Percentiles rank a stretch among this genome's conserved stretches.
phyloP scores from a whole-genome alignment of 2,113 vertebrate genomes.

The Apodemus sylvaticus region DNA sequence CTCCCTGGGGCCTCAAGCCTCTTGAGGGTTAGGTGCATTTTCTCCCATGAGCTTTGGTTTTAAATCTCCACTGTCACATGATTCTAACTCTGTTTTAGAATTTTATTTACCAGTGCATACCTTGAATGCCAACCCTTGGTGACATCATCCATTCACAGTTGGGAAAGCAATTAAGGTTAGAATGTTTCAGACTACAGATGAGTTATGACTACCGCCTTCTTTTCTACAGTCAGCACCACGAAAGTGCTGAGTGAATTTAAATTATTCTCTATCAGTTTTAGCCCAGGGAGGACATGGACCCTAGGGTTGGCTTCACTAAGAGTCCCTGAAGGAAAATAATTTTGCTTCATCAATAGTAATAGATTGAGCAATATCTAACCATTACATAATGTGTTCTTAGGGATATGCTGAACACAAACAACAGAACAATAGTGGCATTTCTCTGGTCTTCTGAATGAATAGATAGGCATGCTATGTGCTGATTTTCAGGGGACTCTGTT shows the following conservation, averaged over 20 bases:
- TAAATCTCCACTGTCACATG: neutral
- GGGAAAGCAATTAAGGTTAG: constrained; percentile 59
- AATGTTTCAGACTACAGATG: constrained; percentile 55
- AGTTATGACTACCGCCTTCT: constrained; percentile 42
- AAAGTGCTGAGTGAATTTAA: constrained; percentile 57
- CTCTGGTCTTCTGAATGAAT: neutral
- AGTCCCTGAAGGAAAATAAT: constrained; percentile 56
- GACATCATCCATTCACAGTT: constrained; percentile 40
- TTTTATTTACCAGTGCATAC: neutral
- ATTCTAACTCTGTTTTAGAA: neutral
- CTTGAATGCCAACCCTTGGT: constrained; percentile 9
- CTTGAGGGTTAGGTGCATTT: no score
- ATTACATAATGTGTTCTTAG: neutral
- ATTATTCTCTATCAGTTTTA: constrained; percentile 64
- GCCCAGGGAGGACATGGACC: neutral
- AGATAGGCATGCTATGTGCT: neutral
- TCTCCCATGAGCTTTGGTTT: neutral
- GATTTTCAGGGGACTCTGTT: neutral
- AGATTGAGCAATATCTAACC: neutral
- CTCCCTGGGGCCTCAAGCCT: no score
- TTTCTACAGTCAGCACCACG: neutral
- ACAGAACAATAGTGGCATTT: neutral
- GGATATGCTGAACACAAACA: neutral
- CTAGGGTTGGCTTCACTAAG: neutral
- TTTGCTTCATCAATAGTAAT: constrained; percentile 48